Percentiles rank a stretch among this genome's conserved stretches.
Evolutionary conservation across 2,888 invertebrate genomes (phyloP).

Genomic region (Hyles lineata): DNA sequence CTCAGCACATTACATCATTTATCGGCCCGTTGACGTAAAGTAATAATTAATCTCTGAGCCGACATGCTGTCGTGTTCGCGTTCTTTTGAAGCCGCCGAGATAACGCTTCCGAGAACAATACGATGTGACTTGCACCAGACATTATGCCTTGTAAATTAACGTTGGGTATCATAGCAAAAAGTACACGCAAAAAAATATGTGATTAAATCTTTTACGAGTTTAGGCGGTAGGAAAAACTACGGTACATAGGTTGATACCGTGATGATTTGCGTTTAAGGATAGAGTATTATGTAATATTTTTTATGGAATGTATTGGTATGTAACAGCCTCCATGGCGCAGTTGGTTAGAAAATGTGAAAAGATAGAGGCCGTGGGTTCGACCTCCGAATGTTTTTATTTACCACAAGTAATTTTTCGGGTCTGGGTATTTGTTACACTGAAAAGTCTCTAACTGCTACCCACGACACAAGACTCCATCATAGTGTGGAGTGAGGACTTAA

Average conservation of each 20-base stretch:
- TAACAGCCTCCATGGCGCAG: too few species aligned
- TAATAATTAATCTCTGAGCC: conserved; percentile 24
- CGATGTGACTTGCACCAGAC: conserved; percentile 29
- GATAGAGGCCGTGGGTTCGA: too few species aligned
- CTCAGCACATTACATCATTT: conserved; percentile 30
- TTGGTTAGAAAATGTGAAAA: too few species aligned
- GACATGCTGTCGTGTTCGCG: conserved; percentile 18
- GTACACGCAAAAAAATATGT: neutral
- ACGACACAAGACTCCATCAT: too few species aligned
- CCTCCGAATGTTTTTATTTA: too few species aligned
- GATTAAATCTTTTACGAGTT: neutral
- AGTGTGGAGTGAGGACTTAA: too few species aligned
- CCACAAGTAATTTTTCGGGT: too few species aligned
- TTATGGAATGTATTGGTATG: too few species aligned
- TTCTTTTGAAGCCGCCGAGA: conserved; percentile 30
- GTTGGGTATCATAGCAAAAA: conserved; percentile 17
- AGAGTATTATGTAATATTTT: too few species aligned
- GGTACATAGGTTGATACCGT: neutral
- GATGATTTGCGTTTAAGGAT: too few species aligned
- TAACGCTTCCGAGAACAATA: conserved; percentile 28
- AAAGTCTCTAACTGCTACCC: too few species aligned
- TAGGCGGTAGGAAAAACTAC: neutral
- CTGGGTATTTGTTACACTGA: too few species aligned
- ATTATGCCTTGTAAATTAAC: conserved; percentile 29
- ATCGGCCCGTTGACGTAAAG: conserved; percentile 25